These are phyloP conservation scores for Nycteola revayana DNA, from an alignment of 2,888 invertebrate genomes.

Conservation along the genomic window DNA sequence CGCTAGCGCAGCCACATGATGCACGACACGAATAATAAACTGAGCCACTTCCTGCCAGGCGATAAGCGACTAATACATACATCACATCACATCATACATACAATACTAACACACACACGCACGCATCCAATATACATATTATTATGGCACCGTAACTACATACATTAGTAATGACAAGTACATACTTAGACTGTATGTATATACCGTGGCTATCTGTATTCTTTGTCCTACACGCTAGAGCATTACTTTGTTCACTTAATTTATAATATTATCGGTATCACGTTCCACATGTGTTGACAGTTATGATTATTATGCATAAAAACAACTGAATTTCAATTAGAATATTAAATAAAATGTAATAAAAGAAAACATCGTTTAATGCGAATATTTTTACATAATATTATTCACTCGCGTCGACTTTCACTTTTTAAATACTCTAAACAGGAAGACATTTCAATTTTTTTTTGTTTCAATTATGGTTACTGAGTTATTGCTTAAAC, in stretches of 20 bases:
- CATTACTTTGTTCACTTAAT: slow-evolving; percentile 33
- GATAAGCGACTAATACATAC: slow-evolving; percentile 69
- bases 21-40: slow-evolving; percentile 81
- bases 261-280: too few species aligned
- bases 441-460: too few species aligned
- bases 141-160: slow-evolving; percentile 35
- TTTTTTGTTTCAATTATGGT: too few species aligned
- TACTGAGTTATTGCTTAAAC: too few species aligned
- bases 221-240: slow-evolving; percentile 30
- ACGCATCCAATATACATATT: slow-evolving; percentile 35
- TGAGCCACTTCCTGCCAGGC: slow-evolving; percentile 76
- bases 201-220: slow-evolving; percentile 16
- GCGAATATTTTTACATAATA: too few species aligned
- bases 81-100: slow-evolving; percentile 48
- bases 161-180: slow-evolving; percentile 33
- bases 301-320: too few species aligned
- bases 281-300: too few species aligned
- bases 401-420: too few species aligned
- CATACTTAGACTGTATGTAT: slow-evolving; percentile 21
- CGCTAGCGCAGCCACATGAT: slow-evolving; percentile 63
- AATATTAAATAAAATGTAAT: too few species aligned
- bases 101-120: slow-evolving; percentile 37
- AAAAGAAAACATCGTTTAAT: too few species aligned
- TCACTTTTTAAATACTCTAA: too few species aligned
- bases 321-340: too few species aligned